Conservation (phyloP, 2,113 vertebrate genomes). For the Leptosomus discolor region DNA sequence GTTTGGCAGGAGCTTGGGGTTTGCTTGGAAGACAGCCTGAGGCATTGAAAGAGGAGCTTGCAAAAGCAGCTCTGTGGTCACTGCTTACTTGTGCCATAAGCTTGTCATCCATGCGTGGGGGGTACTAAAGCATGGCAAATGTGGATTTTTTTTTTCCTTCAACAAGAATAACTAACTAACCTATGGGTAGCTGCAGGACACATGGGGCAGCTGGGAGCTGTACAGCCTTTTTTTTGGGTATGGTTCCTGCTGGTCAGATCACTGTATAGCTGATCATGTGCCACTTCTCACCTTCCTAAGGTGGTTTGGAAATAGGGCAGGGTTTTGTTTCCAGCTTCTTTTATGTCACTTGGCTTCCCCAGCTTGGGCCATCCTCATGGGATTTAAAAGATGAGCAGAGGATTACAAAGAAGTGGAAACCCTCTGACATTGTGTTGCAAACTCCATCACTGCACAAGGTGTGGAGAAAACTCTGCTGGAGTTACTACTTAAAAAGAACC, state of each 20-base stretch:
- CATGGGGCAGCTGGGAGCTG: background rate
- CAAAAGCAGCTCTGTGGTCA: background rate
- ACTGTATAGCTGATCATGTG: background rate
- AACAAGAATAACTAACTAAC: background rate
- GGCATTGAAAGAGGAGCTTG: background rate
- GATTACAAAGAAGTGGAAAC: background rate
- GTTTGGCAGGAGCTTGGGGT: background rate
- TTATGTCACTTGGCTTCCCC: background rate
- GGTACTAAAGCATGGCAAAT: background rate
- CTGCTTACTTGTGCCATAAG: background rate
- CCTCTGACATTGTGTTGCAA: background rate
- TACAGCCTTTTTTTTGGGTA: background rate
- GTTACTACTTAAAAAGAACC: background rate
- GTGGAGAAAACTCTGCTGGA: background rate
- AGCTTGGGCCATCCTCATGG: background rate
- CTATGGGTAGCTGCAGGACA: background rate
- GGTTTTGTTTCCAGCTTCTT: background rate
- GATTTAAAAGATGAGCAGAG: background rate
- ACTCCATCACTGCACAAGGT: background rate
- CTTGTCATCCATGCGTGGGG: fast-evolving
- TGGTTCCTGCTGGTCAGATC: background rate
- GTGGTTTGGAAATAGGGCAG: background rate
- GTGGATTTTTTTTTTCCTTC: background rate
- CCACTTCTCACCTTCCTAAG: background rate
- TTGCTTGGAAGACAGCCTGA: background rate